Evolutionary conservation across 2,113 vertebrate genomes (phyloP).

Genomic region (Drymodes brunneopygia): DNA sequence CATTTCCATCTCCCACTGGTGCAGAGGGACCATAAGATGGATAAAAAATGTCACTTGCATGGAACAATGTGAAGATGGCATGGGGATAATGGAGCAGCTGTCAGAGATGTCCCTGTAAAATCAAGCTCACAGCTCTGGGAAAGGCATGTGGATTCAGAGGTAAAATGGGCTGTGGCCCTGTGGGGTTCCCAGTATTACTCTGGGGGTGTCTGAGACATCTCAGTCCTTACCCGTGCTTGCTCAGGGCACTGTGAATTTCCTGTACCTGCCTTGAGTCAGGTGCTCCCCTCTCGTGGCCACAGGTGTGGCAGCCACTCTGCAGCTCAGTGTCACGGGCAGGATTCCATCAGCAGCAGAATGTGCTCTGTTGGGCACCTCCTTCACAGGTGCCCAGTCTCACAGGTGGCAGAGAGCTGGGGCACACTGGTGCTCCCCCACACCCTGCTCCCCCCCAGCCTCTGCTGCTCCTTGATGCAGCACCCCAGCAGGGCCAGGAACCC

Average conservation of each 20-base stretch:
- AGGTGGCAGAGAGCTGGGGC: background rate
- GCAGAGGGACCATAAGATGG: fast-evolving
- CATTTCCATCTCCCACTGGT: background rate
- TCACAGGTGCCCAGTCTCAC: background rate
- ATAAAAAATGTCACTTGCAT: background rate
- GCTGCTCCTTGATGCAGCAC: background rate
- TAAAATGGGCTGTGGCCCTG: background rate
- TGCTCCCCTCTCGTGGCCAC: background rate
- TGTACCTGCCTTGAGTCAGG: background rate
- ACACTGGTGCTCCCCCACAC: fast-evolving
- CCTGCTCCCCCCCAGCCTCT: background rate
- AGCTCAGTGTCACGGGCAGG: background rate
- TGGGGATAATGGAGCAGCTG: background rate
- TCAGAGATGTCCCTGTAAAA: background rate
- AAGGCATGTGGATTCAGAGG: background rate
- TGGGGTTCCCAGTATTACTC: background rate
- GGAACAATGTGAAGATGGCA: background rate
- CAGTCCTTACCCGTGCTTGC: background rate
- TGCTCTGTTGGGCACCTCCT: background rate
- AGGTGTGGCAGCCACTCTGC: background rate
- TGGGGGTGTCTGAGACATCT: background rate
- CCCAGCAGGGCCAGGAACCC: fast-evolving
- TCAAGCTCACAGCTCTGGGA: background rate
- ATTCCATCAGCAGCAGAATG: background rate
- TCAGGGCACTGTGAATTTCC: background rate